These are phyloP conservation scores for Drosophila jambulina DNA, from an alignment of 1,140 invertebrate species.

Conservation along the genomic window DNA sequence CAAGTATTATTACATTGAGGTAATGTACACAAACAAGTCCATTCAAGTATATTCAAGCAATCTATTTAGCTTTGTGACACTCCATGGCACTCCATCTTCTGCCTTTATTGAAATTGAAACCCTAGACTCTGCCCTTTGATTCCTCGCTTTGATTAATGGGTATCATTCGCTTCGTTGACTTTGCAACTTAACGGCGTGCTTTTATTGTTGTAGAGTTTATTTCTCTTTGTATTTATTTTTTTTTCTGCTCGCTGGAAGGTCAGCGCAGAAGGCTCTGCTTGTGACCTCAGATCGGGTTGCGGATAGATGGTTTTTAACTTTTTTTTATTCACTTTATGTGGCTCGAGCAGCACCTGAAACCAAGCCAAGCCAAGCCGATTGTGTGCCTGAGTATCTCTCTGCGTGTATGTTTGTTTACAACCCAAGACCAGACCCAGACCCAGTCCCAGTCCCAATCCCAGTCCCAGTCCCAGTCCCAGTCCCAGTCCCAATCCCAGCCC, in stretches of 20 bases:
- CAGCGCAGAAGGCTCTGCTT: slow-evolving; percentile 16
- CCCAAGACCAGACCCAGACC: not conserved
- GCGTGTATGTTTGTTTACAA: slow-evolving; percentile 28
- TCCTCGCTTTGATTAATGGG: slow-evolving; percentile 12
- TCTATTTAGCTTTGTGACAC: not conserved
- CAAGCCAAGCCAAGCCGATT: slow-evolving; percentile 6
- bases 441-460: not conserved
- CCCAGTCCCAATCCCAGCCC: not conserved
- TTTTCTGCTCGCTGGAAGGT: slow-evolving; percentile 6
- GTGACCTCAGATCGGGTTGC: slow-evolving; percentile 18
- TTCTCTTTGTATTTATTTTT: not conserved
- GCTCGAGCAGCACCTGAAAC: slow-evolving; percentile 3
- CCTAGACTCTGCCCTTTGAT: slow-evolving; percentile 11
- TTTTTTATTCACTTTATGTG: slow-evolving; percentile 18
- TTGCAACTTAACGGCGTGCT: not conserved
- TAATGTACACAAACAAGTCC: not conserved
- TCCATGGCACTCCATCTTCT: too few species aligned
- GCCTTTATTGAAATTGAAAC: slow-evolving; percentile 12
- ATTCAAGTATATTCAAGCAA: not conserved
- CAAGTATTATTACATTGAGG: too few species aligned
- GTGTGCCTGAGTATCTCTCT: slow-evolving; percentile 9
- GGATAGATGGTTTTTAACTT: slow-evolving; percentile 15
- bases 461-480: not conserved
- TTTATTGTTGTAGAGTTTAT: slow-evolving; percentile 8
- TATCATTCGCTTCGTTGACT: slow-evolving; percentile 18